Evolutionary conservation across 1,140 invertebrate genomes (phyloP).

Genomic region (Drosophila bocqueti): DNA sequence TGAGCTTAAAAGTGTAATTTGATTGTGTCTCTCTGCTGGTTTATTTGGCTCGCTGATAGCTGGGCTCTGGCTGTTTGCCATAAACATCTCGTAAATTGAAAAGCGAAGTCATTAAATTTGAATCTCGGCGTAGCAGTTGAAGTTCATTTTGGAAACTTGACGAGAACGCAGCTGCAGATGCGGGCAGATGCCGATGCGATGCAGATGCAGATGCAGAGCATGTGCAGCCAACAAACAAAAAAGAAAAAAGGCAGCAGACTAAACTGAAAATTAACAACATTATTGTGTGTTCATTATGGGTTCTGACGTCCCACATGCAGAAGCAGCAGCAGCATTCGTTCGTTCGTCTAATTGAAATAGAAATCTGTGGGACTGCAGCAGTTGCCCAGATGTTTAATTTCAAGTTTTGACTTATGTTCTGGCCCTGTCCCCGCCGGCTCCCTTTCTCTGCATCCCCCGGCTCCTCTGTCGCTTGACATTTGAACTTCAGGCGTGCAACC

Average conservation of each 20-base stretch:
- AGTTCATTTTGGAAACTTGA: constrained; percentile 60
- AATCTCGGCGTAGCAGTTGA: constrained; percentile 48
- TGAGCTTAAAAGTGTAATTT: constrained; percentile 43
- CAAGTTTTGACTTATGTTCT: constrained; percentile 68
- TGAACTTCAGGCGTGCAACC: constrained; percentile 74
- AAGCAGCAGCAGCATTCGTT: constrained; percentile 10
- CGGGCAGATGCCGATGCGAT: constrained; percentile 54
- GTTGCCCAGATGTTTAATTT: constrained; percentile 69
- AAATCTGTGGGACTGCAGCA: constrained; percentile 59
- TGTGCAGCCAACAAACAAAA: constrained; percentile 45
- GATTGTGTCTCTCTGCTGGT: constrained; percentile 46
- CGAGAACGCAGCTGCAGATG: constrained; percentile 52
- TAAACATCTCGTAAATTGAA: constrained; percentile 72
- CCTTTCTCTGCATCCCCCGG: constrained; percentile 4
- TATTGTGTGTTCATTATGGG: constrained; percentile 76
- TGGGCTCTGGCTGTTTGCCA: constrained; percentile 43
- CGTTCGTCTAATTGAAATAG: constrained; percentile 69
- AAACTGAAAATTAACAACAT: constrained; percentile 69
- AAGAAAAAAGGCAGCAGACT: constrained; percentile 7
- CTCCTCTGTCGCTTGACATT: constrained; percentile 58
- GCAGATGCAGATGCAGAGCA: constrained; percentile 47
- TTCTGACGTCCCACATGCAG: constrained; percentile 62
- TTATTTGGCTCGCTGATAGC: constrained; percentile 43
- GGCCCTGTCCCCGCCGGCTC: constrained; percentile 16
- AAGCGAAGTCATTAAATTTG: constrained; percentile 63